Evolutionary conservation across 2,797 vertebrate genomes (phyloP), one percentile per base, ranked within the genome.

Genomic region (Melanogrammus aeglefinus): DNA sequence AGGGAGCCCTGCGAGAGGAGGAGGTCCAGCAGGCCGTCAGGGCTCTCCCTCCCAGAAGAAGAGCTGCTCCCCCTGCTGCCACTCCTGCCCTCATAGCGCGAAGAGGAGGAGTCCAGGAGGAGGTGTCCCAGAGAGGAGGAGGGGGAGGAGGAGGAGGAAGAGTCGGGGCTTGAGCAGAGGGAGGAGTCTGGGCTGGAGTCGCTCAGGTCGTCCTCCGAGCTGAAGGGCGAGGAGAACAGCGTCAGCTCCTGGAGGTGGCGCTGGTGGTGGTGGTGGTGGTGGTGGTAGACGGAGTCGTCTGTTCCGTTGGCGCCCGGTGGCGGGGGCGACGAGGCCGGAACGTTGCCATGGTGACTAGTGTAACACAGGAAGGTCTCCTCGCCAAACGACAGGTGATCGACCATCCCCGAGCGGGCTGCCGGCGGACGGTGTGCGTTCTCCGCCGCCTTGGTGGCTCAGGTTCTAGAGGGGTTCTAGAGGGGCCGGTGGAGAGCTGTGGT

Each of bases 301-400:
- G 95, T 95, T 84, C 96, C 94, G 95, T 97, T 96, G 83, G 93
- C 76, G 90, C 89, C 89, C 85, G 91, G 86, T 84, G 93, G 84
- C 91, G 94, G 21, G 87, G 63, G 63, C 63, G 63, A 27, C 24
- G 63, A 69, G 63, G n/a, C 24, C 1, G 91, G 85, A 91, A 88
- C n/a, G 91, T 87, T 86, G 93, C 92, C n/a, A 72, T 88, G 81
- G 83, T 74, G 82, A 80, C 78, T 81, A 36, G 86, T 80, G 38
- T 91, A 93, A 63, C 89, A 91, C 88, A 95, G 94, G 93, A 98
- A 99, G 89, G 86, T 96, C 93, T 97, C 96, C 92, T 96, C 96
- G 90, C 95, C 94, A 91, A 96, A 94, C 73, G 95, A 90, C 94
- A 97, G 93, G 93, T 97, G 96, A 95, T 99, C 97, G 94, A 99